Evolutionary conservation across 2,113 vertebrate genomes (phyloP).

Genomic region (Pangasianodon gigas): DNA sequence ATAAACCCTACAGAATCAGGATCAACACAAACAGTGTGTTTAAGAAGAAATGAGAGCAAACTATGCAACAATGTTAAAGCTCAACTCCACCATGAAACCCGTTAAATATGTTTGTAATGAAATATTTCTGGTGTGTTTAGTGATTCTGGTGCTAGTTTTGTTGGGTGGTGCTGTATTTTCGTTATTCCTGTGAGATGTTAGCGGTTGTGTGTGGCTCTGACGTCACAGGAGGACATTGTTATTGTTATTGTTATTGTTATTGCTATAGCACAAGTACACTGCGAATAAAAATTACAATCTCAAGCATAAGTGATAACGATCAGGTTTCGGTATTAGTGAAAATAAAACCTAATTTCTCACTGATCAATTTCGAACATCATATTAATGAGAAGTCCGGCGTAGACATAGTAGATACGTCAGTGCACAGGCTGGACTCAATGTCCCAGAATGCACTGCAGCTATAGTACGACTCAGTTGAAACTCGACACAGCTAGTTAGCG

Average conservation of each 20-base stretch:
- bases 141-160: background rate
- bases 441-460: too few relatives aligned
- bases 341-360: too few relatives aligned
- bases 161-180: background rate
- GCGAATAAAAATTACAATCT: background rate
- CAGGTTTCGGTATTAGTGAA: too few relatives aligned
- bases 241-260: background rate
- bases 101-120: background rate
- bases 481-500: too few relatives aligned
- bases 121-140: background rate
- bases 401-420: too few relatives aligned
- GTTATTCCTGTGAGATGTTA: background rate
- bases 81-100: background rate
- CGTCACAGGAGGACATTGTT: background rate
- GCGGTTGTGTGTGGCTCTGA: background rate
- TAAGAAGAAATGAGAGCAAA: background rate
- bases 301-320: background rate
- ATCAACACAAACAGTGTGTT: background rate
- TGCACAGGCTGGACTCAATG: too few relatives aligned
- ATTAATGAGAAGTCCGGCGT: too few relatives aligned
- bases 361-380: too few relatives aligned
- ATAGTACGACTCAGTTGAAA: too few relatives aligned
- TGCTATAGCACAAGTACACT: background rate
- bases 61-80: background rate
- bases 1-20: background rate